phyloP scores from a whole-genome alignment of 2,113 vertebrate species.

The Vulpes lagopus region DNA sequence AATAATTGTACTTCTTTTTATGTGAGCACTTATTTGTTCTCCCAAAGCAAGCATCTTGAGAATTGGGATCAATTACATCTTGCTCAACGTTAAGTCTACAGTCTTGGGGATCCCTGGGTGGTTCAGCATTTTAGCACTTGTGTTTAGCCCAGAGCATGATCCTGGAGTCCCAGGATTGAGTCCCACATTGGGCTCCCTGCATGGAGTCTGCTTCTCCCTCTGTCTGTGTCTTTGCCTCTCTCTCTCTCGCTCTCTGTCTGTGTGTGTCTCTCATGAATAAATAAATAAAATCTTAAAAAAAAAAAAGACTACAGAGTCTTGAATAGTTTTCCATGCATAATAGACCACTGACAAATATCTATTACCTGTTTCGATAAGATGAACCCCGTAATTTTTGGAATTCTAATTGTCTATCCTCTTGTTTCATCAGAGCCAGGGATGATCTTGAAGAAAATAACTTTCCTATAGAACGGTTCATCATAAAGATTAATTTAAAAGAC shows the following conservation, averaged over 20 bases:
- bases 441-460: conserved; percentile 17
- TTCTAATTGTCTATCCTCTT: background rate
- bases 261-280: no score
- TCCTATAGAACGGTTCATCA: background rate
- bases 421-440: background rate
- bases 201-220: no score
- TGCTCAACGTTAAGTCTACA: background rate
- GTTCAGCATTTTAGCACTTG: no score
- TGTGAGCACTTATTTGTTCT: background rate
- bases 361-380: background rate
- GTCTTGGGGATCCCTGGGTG: background rate
- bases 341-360: background rate
- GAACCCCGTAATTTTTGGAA: background rate
- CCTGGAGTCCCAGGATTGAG: no score
- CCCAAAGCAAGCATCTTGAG: background rate
- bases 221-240: no score
- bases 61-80: background rate
- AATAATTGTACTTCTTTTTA: background rate
- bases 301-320: background rate
- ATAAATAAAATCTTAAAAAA: no score
- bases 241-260: no score
- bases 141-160: no score
- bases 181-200: no score
- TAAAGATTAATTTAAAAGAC: conserved; percentile 55
- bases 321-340: background rate